These are phyloP conservation scores for Eublepharis macularius DNA, from an alignment of 2,113 vertebrate genomes.

Conservation along the genomic window DNA sequence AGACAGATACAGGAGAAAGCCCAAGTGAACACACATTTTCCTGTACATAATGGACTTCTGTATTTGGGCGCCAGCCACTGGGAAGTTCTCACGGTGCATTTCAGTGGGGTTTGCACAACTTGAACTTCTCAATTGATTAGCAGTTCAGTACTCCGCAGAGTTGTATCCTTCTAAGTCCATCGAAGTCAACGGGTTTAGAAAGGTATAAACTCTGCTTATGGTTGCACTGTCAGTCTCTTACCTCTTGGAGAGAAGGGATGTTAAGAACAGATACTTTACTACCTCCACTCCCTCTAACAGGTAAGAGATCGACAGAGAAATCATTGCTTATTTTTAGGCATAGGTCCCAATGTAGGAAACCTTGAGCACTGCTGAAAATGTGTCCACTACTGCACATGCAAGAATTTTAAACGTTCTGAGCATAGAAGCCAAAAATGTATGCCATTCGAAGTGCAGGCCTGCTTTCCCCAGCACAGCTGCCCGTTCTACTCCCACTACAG, in stretches of 20 bases:
- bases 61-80: background rate
- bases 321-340: background rate
- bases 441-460: background rate
- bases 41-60: background rate
- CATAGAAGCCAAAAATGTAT: background rate
- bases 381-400: background rate
- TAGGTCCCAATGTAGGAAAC: background rate
- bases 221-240: too few relatives aligned
- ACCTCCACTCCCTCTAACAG: too few relatives aligned
- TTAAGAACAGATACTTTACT: too few relatives aligned
- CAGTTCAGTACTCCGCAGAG: too few relatives aligned
- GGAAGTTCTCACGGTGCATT: background rate
- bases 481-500: background rate
- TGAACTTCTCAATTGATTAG: background rate
- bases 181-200: too few relatives aligned
- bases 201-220: too few relatives aligned
- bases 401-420: too few relatives aligned
- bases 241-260: too few relatives aligned
- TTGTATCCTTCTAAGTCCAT: too few relatives aligned
- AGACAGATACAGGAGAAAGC: background rate
- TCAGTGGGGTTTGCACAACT: background rate
- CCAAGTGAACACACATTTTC: background rate
- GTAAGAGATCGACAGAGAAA: too few relatives aligned
- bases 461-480: background rate
- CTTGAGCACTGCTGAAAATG: background rate